Evolutionary conservation across 2,888 invertebrate species (phyloP).

Genomic region (Sabatieria punctata): DNA sequence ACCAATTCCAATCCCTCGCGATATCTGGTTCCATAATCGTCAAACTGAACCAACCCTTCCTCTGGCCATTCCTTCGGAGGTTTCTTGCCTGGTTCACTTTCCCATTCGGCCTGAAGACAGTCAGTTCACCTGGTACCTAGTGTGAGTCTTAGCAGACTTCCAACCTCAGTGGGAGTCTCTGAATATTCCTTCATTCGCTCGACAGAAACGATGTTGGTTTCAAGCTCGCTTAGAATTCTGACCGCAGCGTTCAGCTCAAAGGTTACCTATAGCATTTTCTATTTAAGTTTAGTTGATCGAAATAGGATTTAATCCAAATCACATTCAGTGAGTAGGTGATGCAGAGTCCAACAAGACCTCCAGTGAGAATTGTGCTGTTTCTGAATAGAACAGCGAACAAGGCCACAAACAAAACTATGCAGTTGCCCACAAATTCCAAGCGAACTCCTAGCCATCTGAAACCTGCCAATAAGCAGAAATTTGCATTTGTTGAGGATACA

Average conservation of each 20-base stretch:
- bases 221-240: slow-evolving; percentile 85
- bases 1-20: slow-evolving; percentile 48
- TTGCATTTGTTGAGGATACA: no score
- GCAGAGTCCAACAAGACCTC: slow-evolving; percentile 38
- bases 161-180: slow-evolving; percentile 38
- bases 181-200: slow-evolving; percentile 88
- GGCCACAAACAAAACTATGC: slow-evolving; percentile 40
- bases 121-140: no score
- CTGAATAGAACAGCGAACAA: slow-evolving; percentile 40
- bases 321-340: slow-evolving; percentile 37
- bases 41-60: slow-evolving; percentile 16
- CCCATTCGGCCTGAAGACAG: background rate
- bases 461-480: no score
- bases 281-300: no score
- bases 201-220: slow-evolving; percentile 90
- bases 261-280: slow-evolving; percentile 52
- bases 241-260: slow-evolving; percentile 91
- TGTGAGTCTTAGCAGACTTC: background rate
- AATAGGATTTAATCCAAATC: no score
- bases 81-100: background rate
- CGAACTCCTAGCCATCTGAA: slow-evolving; percentile 24
- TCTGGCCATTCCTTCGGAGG: slow-evolving; percentile 17
- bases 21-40: slow-evolving; percentile 14
- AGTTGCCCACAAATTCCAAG: slow-evolving; percentile 38
- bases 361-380: slow-evolving; percentile 24